Base-by-base conservation (phyloP, 2,113 vertebrate species). In the Cyprinodon tularosa region DNA sequence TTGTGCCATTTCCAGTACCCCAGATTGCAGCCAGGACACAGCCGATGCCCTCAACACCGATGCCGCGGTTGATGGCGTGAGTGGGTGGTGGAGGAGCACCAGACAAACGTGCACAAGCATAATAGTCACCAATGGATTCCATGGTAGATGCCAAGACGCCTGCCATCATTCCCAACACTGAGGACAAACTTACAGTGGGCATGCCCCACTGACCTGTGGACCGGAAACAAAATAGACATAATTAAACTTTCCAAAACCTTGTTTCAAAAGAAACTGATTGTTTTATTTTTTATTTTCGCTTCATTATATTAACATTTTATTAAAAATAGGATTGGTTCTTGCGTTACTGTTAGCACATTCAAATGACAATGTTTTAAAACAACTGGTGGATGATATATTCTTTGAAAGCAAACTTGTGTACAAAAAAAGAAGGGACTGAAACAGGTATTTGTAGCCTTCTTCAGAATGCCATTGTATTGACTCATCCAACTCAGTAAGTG, bases 111-210 rank as follows among this genome's bases (percentile, higher is more conserved):
- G 94, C 94, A 39, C 94, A 95, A 2, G 94, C 94, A 3, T 93
- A 94, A 74, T 95, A 95, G 84, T 95, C 94, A 7, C 95, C 94
- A 1, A 95, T 93, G 9, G 95, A 95, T 77, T 95, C 95, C 90
- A 95, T 92, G 65, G 94, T 95, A 3, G 94, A 95, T 7, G 95
- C 93, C 76, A 95, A 68, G 7, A 94, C 92, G 0, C 95, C 94
- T 5, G 93, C 93, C 86, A 92, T 90, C 94, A 95, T 95, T 12
- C 95, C 95, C 74, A 95, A 48, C 63, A 95, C 93, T 0, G 94
- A 95, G 0, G 94, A 94, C 59, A 95, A 61, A 9, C 93, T 95
- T 59, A 95, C 90, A 13, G 93, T 95, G 9, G 94, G 95, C 8
- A 88, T 2, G 22, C 95, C 95, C 95, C 95, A 95, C 40, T 95